Evolutionary conservation across 1,140 invertebrate genomes (phyloP).

Genomic region (Lerema accius): DNA sequence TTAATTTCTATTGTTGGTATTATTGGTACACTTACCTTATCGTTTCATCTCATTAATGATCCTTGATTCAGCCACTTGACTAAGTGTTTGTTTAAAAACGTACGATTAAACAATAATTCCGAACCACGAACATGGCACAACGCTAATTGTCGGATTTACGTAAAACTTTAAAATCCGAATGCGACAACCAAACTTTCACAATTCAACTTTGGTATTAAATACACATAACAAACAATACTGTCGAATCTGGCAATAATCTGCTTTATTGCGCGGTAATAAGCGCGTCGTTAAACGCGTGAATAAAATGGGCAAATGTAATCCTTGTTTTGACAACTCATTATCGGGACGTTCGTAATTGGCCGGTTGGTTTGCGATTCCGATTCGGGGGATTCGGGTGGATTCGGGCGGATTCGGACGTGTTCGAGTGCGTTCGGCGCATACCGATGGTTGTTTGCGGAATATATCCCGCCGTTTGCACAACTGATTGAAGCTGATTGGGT

Average conservation of each 20-base stretch:
- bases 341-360: conserved; percentile 71
- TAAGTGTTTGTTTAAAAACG: conserved; percentile 32
- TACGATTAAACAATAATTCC: conserved; percentile 26
- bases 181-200: conserved; percentile 67
- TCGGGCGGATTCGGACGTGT: conserved; percentile 39
- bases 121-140: conserved; percentile 43
- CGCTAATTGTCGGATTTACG: conserved; percentile 68
- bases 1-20: no score
- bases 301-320: conserved; percentile 43
- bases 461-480: conserved; percentile 68
- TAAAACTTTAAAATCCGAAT: conserved; percentile 70
- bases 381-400: no score
- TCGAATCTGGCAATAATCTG: conserved; percentile 36
- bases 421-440: conserved; percentile 45
- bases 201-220: conserved; percentile 75
- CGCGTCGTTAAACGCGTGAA: conserved; percentile 1
- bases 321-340: conserved; percentile 79
- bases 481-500: conserved; percentile 73
- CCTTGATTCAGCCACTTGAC: conserved; percentile 18
- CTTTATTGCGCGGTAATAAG: conserved; percentile 40
- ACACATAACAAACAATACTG: conserved; percentile 28
- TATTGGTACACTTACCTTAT: no score
- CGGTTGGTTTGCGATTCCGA: conserved; percentile 55
- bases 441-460: conserved; percentile 59
- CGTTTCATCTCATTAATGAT: conserved; percentile 25